Base-by-base conservation (phyloP, 2,113 vertebrate species). In the Pterocles burchelli region DNA sequence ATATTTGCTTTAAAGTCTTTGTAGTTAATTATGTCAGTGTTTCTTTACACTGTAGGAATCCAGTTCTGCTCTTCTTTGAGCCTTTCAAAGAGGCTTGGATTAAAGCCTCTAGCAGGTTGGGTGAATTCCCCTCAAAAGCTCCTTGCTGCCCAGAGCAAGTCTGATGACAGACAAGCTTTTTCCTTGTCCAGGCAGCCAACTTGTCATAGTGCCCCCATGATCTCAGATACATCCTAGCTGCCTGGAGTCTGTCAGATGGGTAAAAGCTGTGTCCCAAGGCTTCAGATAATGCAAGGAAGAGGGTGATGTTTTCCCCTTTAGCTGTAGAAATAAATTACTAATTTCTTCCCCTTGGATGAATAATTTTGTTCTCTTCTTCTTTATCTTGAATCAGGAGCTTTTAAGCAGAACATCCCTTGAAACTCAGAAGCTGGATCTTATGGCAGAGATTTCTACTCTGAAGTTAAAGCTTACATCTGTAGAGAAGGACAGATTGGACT, bases 351-450 rank as follows among this genome's bases (percentile, higher is more conserved):
- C 46, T 86, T 89, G 54, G 74, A 67, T 89, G 38, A 72, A 10
- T 82, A 85, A 76, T 91, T 93, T 13, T 8, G 5, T 73, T 85
- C 24, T 81, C 7, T 90, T n/a, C 87, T 26, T 95, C 67, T 88
- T 89, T 68, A 68, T 85, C 72, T 91, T 78, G 58, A 92, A 93
- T 79, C 84, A 99, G 99, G 99, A 99, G 89, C 98, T 99, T 73
- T 85, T 99, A 88, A 99, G 99, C 95, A 98, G 99, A 96, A 98
- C 98, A 13, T 95, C 99, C 15, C 97, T 99, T 84, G 99, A 99
- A 97, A 99, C 97, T 63, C 99, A 99, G 97, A 99, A 99, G 94
- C 85, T 99, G 72, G 99, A 99, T 49, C 98, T 99, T 74, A 99
- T 99, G 97, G 98, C 99, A 28, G 99, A 99, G 97, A 94, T 99